A percentile compares a stretch with the other conserved stretches of the same genome.
phyloP scores from a whole-genome alignment of 2,797 vertebrate species.

The Cirrhinus molitorella region DNA sequence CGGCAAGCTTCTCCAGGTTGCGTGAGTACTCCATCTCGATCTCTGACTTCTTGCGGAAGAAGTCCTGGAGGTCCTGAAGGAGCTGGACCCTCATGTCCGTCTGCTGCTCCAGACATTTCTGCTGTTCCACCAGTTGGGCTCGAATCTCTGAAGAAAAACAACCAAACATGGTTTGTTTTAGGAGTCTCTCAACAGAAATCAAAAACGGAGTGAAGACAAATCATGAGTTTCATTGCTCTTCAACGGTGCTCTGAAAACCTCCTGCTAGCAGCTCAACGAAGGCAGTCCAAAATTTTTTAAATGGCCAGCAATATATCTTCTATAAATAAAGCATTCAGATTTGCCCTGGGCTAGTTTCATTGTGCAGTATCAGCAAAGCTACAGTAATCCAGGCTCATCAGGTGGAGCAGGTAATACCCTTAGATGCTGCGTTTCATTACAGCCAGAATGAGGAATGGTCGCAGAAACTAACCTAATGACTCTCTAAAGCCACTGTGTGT shows the following conservation, averaged over 20 bases:
- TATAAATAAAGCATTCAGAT: constrained; percentile 10
- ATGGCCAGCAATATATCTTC: background rate
- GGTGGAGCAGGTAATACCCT: constrained; percentile 8
- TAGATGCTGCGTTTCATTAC: constrained; percentile 22
- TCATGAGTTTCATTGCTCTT: background rate
- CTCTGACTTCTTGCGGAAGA: constrained; percentile 98
- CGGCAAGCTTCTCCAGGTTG: constrained; percentile 95
- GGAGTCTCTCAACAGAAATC: background rate
- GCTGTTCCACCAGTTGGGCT: constrained; percentile 95
- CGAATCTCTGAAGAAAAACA: constrained; percentile 85
- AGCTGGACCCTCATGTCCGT: constrained; percentile 98
- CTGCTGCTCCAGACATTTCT: constrained; percentile 98
- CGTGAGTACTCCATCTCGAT: constrained; percentile 98
- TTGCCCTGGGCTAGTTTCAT: constrained; percentile 16
- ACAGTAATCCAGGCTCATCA: constrained; percentile 30
- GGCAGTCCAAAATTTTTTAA: background rate
- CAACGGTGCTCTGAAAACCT: background rate
- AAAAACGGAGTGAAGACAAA: background rate
- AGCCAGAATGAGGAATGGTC: constrained; percentile 12
- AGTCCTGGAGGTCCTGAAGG: constrained; percentile 97
- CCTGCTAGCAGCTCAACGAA: background rate
- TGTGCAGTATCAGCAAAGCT: constrained; percentile 16
- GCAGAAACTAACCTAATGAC: constrained; percentile 23
- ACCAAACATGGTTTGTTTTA: constrained; percentile 20
- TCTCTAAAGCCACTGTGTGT: constrained; percentile 37